These are phyloP conservation scores for Hybognathus amarus DNA, from an alignment of 2,797 vertebrate species.

Conservation along the genomic window DNA sequence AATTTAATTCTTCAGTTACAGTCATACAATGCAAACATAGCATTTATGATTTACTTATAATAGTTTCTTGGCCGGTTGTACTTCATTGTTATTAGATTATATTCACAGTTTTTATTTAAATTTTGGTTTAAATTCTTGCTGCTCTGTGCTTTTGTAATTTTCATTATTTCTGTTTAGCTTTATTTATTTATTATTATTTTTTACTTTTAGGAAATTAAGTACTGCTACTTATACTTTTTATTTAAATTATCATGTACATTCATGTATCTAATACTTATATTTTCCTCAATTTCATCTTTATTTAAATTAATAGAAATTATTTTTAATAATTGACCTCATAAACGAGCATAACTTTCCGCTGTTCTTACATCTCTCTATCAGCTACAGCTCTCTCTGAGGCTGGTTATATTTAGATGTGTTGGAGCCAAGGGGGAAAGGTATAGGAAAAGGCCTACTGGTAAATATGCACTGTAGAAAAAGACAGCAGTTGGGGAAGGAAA, in stretches of 20 bases:
- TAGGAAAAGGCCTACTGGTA: constrained; percentile 64
- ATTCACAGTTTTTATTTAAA: neutral
- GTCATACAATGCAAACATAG: neutral
- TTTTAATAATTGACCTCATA: neutral
- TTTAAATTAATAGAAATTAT: neutral
- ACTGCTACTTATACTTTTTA: neutral
- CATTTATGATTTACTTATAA: neutral
- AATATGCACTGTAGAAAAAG: constrained; percentile 66
- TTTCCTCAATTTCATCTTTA: neutral
- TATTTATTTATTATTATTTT: neutral
- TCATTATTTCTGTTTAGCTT: neutral
- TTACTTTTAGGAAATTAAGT: neutral
- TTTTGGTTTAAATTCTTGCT: neutral
- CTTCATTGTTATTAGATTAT: neutral
- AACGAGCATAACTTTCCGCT: constrained; percentile 51
- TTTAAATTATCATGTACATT: neutral
- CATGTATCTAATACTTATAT: no score
- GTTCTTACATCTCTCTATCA: constrained; percentile 73
- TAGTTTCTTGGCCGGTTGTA: neutral
- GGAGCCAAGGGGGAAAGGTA: constrained; percentile 72
- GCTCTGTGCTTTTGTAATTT: neutral
- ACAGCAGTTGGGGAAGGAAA: constrained; percentile 14
- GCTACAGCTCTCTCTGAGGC: constrained; percentile 71
- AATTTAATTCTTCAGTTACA: neutral
- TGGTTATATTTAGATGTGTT: constrained; percentile 77